These are phyloP conservation scores for Crotophaga sulcirostris DNA, from an alignment of 2,113 vertebrate species.

Conservation along the genomic window DNA sequence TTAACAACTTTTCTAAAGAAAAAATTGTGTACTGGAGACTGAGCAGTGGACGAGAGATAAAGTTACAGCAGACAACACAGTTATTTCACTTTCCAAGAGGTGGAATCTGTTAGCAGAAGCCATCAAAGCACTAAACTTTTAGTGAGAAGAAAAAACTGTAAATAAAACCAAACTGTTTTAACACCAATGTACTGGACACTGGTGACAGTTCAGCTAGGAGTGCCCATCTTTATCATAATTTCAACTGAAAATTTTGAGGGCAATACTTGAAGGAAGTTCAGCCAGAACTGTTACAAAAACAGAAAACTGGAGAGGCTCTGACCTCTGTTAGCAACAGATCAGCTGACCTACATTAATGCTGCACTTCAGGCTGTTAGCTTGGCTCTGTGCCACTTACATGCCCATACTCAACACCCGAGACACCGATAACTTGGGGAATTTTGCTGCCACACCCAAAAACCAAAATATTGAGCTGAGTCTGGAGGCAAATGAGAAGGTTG, in stretches of 20 bases:
- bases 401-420: not conserved
- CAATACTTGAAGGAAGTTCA: not conserved
- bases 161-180: accelerated
- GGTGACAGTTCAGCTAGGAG: not conserved
- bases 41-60: not conserved
- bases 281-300: not conserved
- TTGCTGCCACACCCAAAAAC: constrained; percentile 4
- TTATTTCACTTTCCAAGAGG: not conserved
- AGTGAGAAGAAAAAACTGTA: not conserved
- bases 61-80: not conserved
- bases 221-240: not conserved
- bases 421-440: not conserved
- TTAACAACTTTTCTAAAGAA: not conserved
- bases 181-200: accelerated
- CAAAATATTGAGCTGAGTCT: not conserved
- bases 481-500: not conserved
- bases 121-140: not conserved
- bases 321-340: not conserved
- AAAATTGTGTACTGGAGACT: not conserved
- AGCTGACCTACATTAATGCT: not conserved
- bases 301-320: not conserved
- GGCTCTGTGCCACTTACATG: not conserved
- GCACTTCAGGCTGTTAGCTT: not conserved
- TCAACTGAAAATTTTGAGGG: not conserved
- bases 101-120: not conserved